phyloP scores from a whole-genome alignment of 2,797 vertebrate genomes.

The Peromyscus eremicus region DNA sequence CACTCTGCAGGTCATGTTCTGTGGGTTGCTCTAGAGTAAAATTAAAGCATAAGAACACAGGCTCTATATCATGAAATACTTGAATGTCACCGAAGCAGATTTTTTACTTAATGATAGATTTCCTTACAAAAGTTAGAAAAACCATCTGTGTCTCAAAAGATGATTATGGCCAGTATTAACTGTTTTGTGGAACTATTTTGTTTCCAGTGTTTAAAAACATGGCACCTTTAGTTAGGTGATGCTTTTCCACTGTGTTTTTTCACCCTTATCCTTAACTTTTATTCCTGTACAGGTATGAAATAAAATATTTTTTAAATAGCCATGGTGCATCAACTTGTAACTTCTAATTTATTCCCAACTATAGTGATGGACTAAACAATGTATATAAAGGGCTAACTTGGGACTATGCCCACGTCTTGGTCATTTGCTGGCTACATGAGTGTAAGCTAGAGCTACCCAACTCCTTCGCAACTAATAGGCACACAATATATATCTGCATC shows the following conservation, averaged over 20 bases:
- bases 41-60: slow-evolving; percentile 50
- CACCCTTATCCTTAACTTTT: slow-evolving; percentile 42
- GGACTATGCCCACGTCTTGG: not conserved
- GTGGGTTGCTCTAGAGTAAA: slow-evolving; percentile 35
- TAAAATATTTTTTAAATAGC: slow-evolving; percentile 39
- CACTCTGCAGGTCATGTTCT: not conserved
- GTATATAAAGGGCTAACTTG: not conserved
- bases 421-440: not conserved
- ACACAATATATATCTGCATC: not conserved
- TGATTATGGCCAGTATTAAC: not conserved
- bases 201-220: slow-evolving; percentile 41
- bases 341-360: slow-evolving; percentile 31
- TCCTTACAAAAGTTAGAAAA: slow-evolving; percentile 43
- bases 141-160: not conserved
- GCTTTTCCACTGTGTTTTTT: slow-evolving; percentile 18
- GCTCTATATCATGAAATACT: slow-evolving; percentile 48
- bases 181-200: not conserved
- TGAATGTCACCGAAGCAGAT: slow-evolving; percentile 33
- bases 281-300: not conserved
- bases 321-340: not conserved
- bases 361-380: not conserved
- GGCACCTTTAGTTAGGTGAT: not conserved
- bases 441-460: not conserved
- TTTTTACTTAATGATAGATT: slow-evolving; percentile 31
- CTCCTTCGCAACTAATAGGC: slow-evolving; percentile 18